Percentiles rank a stretch among this genome's conserved stretches.
Evolutionary conservation across 1,140 invertebrate species (phyloP).

Genomic region (Dufourea novaeangliae): DNA sequence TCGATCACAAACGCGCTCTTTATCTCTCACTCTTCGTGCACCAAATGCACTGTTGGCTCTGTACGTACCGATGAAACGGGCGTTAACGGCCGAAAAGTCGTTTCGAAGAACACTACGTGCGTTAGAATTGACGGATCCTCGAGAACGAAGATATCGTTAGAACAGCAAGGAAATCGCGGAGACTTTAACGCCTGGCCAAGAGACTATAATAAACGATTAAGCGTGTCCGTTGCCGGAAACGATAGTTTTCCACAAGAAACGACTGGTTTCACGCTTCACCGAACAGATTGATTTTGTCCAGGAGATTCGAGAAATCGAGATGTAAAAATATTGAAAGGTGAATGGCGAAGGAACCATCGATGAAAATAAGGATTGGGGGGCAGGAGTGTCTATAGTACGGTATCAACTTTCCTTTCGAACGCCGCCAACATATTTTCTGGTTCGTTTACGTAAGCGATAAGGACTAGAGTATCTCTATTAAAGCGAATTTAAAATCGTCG

Average conservation of each 20-base stretch:
- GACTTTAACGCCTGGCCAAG: not conserved
- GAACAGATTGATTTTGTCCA: not conserved
- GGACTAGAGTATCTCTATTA: not conserved
- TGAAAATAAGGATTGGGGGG: not conserved
- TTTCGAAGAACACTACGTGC: slow-evolving; percentile 27
- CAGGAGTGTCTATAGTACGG: not conserved
- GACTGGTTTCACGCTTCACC: not conserved
- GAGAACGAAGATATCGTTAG: not conserved
- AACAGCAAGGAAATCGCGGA: not conserved
- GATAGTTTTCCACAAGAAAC: not conserved
- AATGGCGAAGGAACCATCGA: not conserved
- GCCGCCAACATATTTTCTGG: not conserved
- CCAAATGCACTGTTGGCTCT: slow-evolving; percentile 36
- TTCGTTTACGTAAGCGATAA: not conserved
- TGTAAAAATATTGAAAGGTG: not conserved
- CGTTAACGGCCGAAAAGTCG: slow-evolving; percentile 67
- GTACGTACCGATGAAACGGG: slow-evolving; percentile 1
- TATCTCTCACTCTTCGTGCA: slow-evolving; percentile 45
- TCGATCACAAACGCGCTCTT: slow-evolving; percentile 61
- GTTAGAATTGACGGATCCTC: not conserved
- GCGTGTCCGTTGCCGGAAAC: not conserved
- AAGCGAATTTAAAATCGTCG: not conserved
- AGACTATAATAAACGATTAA: not conserved
- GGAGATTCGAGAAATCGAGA: not conserved
- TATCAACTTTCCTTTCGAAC: not conserved